A percentile compares a stretch with the other conserved stretches of the same genome.
Conservation (phyloP, 2,113 vertebrate species). For the Acanthochromis polyacanthus region DNA sequence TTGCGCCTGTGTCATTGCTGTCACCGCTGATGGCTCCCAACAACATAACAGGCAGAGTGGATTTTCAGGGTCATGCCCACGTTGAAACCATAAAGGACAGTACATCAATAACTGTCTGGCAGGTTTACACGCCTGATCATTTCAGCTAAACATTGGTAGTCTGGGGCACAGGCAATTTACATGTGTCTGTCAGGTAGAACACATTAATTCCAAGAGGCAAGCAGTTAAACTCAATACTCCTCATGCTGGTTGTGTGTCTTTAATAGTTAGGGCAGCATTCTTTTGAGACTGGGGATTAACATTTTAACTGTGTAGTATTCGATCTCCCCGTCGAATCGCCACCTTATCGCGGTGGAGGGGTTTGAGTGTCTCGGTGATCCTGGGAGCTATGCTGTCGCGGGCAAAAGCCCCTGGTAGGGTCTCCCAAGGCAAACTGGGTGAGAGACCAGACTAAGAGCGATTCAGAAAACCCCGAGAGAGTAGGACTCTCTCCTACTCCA, state of each 20-base stretch:
- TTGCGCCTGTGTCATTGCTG: constrained; percentile 16
- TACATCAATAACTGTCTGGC: constrained; percentile 68
- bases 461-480: too few relatives aligned
- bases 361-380: too few relatives aligned
- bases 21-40: constrained; percentile 44
- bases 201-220: constrained; percentile 19
- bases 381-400: too few relatives aligned
- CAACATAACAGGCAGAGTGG: constrained; percentile 36
- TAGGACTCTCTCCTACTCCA: too few relatives aligned
- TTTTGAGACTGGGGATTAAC: neutral
- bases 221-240: neutral
- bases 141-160: constrained; percentile 6
- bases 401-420: too few relatives aligned
- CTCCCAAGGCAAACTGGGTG: too few relatives aligned
- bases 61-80: constrained; percentile 51
- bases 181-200: constrained; percentile 21
- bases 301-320: neutral
- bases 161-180: constrained; percentile 23
- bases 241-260: neutral
- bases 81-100: constrained; percentile 25
- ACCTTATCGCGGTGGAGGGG: too few relatives aligned
- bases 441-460: too few relatives aligned
- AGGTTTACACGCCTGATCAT: constrained; percentile 56
- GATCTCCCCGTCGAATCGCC: too few relatives aligned
- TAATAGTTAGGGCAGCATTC: neutral